A percentile compares a stretch with the other conserved stretches of the same genome.
Conservation (phyloP, 53 echinoderm and acorn worm species). For the Holothuria leucospilota region DNA sequence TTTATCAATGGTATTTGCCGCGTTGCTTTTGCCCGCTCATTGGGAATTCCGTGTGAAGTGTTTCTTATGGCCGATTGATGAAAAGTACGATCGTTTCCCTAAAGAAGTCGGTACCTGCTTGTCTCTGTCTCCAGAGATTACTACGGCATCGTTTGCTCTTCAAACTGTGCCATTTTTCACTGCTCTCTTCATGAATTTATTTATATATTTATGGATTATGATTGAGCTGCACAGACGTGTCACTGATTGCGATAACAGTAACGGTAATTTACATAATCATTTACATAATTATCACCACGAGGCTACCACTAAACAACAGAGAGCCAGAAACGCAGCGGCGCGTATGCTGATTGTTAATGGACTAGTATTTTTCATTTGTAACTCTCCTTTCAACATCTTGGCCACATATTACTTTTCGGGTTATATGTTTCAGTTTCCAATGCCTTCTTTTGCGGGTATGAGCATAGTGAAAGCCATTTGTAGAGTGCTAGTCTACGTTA, state of each 20-base stretch:
- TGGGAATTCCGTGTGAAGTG: neutral
- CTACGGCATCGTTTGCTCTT: neutral
- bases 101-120: neutral
- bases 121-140: neutral
- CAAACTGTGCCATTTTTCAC: constrained; percentile 19
- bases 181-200: constrained; percentile 21
- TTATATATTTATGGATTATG: constrained; percentile 12
- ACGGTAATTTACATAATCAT: neutral
- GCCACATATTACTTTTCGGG: neutral
- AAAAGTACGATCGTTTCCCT: neutral
- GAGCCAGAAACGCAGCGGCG: constrained; percentile 12
- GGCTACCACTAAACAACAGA: neutral
- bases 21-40: neutral
- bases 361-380: constrained; percentile 28
- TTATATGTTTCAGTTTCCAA: neutral
- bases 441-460: constrained; percentile 11
- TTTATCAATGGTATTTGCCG: neutral
- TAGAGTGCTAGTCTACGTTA: constrained; percentile 17
- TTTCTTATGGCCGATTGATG: constrained; percentile 2
- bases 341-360: constrained; percentile 27
- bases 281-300: neutral
- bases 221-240: neutral
- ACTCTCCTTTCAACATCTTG: constrained; percentile 21
- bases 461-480: neutral
- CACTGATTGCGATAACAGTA: neutral